Conservation (phyloP, 2,113 vertebrate species). For the Anguilla japonica region DNA sequence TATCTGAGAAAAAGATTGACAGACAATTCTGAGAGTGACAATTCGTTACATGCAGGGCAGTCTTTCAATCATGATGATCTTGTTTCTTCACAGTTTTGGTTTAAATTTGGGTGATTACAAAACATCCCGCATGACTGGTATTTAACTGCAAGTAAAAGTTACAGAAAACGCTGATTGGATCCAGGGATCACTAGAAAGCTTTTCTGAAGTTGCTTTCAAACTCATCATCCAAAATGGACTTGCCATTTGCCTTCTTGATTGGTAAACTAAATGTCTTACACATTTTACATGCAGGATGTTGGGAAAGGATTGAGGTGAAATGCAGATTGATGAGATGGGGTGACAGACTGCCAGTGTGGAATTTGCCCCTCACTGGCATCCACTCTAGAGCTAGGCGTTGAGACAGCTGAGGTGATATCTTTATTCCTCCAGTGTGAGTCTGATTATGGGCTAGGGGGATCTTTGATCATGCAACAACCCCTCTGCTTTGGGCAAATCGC, state of each 20-base stretch:
- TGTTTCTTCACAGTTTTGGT: no score
- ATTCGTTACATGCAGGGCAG: no score
- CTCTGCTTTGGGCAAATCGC: conserved; percentile 46
- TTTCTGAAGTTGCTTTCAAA: no score
- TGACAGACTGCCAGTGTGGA: not conserved
- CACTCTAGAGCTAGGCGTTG: not conserved
- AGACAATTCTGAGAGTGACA: no score
- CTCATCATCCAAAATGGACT: no score
- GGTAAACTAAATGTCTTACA: not conserved
- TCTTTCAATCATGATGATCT: no score
- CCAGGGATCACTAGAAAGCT: no score
- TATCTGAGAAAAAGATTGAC: no score
- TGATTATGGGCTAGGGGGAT: conserved; percentile 22
- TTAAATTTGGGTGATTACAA: no score
- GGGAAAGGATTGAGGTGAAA: not conserved
- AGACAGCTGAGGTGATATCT: not conserved
- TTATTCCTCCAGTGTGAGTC: conserved; percentile 35
- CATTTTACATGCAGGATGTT: not conserved
- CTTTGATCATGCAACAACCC: conserved; percentile 36
- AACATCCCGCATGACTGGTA: no score
- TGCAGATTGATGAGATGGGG: not conserved
- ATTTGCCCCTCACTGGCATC: not conserved
- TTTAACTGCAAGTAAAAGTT: no score
- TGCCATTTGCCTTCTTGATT: not conserved
- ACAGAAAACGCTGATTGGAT: no score